Percentiles rank a stretch among this genome's conserved stretches.
These are phyloP conservation scores for Athene noctua DNA, from an alignment of 2,113 vertebrate species.

Conservation along the genomic window DNA sequence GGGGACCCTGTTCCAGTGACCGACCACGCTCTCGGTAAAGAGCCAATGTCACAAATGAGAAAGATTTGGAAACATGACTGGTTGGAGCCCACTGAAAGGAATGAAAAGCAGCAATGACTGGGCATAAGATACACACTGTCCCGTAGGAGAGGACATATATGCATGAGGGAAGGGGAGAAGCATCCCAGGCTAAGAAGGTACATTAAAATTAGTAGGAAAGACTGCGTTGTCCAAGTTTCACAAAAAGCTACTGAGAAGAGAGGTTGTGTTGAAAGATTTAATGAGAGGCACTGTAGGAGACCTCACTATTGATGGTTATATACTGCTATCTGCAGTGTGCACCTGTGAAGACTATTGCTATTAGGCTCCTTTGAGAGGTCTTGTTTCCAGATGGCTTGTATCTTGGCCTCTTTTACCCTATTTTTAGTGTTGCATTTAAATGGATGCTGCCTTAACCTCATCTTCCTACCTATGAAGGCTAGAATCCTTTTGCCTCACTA, in stretches of 20 bases:
- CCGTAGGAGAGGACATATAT: rapidly evolving
- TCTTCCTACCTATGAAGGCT: not conserved
- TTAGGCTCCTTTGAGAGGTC: not conserved
- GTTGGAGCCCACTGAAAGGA: not conserved
- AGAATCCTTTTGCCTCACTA: not conserved
- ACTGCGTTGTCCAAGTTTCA: not conserved
- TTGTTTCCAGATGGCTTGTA: not conserved
- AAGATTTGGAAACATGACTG: not conserved
- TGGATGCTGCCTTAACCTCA: not conserved
- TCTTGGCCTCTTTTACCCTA: not conserved
- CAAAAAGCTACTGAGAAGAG: not conserved
- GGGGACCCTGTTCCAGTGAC: not conserved
- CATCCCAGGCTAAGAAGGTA: not conserved
- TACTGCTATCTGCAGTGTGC: not conserved
- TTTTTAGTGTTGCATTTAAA: not conserved
- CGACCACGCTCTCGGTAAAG: not conserved
- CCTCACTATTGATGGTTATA: not conserved
- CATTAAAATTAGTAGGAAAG: not conserved
- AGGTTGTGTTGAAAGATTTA: not conserved
- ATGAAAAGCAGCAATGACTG: not conserved
- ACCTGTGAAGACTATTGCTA: not conserved
- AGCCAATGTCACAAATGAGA: rapidly evolving
- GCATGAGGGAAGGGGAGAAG: not conserved
- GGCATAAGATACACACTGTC: not conserved
- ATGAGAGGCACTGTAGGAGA: not conserved